A percentile compares a stretch with the other conserved stretches of the same genome.
phyloP scores from a whole-genome alignment of 2,113 vertebrate genomes.

The Psilopsiagon aymara region DNA sequence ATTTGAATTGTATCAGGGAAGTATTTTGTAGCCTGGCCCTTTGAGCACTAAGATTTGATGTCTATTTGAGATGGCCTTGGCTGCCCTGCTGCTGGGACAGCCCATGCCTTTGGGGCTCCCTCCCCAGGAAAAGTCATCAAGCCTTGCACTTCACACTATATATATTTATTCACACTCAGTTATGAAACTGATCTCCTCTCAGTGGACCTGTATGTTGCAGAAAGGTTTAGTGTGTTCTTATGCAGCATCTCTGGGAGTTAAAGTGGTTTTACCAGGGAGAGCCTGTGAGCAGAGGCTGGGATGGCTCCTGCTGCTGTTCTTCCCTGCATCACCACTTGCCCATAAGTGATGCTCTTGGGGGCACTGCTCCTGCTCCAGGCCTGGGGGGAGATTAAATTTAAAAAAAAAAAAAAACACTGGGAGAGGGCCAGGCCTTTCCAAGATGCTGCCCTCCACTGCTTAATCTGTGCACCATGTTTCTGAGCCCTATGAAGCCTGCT shows the following conservation, averaged over 20 bases:
- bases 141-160: neutral
- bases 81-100: neutral
- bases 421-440: neutral
- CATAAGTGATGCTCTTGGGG: rapidly evolving
- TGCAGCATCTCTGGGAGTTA: rapidly evolving
- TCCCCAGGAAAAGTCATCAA: neutral
- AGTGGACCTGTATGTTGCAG: neutral
- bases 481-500: rapidly evolving
- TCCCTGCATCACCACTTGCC: neutral
- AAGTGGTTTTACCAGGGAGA: neutral
- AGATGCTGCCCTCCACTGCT: neutral
- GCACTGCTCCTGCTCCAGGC: neutral
- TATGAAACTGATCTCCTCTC: neutral
- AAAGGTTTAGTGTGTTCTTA: neutral
- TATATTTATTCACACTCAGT: neutral
- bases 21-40: neutral
- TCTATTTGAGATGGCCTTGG: neutral
- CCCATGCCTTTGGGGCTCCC: neutral
- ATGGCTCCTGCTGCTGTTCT: neutral
- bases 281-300: neutral
- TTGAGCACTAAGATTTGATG: neutral
- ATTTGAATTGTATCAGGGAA: neutral
- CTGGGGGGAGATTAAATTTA: neutral
- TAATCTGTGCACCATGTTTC: neutral
- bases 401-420: neutral